phyloP scores from a whole-genome alignment of 2,888 invertebrate genomes.

The Mongoloraphidia duomilia region DNA sequence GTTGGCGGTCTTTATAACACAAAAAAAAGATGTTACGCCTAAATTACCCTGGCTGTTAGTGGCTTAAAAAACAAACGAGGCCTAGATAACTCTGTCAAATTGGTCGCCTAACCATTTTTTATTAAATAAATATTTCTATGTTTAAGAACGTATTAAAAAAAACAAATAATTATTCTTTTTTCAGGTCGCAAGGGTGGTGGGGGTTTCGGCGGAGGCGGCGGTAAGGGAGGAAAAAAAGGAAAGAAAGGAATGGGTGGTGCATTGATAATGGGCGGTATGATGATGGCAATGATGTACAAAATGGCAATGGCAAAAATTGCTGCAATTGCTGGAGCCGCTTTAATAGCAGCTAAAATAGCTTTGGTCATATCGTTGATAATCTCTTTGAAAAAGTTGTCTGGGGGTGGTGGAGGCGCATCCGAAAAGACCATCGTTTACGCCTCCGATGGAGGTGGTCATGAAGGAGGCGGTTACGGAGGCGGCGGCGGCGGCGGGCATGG shows the following conservation, averaged over 20 bases:
- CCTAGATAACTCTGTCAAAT: no score
- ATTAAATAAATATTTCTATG: neutral
- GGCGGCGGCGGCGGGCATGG: conserved; percentile 21
- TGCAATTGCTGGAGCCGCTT: conserved; percentile 64
- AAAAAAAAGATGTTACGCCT: no score
- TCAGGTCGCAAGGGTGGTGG: no score
- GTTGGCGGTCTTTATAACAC: no score
- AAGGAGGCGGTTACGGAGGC: conserved; percentile 25
- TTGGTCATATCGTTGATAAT: conserved; percentile 68
- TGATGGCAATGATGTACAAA: conserved; percentile 46
- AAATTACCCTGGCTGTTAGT: no score
- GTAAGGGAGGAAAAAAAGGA: conserved; percentile 23
- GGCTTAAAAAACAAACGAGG: no score
- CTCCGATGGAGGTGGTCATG: conserved; percentile 20
- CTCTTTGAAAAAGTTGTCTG: conserved; percentile 59
- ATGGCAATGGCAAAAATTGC: conserved; percentile 53
- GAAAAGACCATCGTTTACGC: conserved; percentile 13
- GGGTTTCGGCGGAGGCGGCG: no score
- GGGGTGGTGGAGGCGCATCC: conserved; percentile 21
- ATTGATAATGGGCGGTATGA: conserved; percentile 44
- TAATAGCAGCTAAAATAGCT: conserved; percentile 67
- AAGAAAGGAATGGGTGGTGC: conserved; percentile 25
- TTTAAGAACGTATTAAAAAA: conserved; percentile 36
- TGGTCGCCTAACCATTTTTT: neutral
- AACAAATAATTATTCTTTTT: no score